Evolutionary conservation across 2,888 invertebrate genomes (phyloP), one percentile per base, ranked within the genome.

Genomic region (Lysandra bellargus): DNA sequence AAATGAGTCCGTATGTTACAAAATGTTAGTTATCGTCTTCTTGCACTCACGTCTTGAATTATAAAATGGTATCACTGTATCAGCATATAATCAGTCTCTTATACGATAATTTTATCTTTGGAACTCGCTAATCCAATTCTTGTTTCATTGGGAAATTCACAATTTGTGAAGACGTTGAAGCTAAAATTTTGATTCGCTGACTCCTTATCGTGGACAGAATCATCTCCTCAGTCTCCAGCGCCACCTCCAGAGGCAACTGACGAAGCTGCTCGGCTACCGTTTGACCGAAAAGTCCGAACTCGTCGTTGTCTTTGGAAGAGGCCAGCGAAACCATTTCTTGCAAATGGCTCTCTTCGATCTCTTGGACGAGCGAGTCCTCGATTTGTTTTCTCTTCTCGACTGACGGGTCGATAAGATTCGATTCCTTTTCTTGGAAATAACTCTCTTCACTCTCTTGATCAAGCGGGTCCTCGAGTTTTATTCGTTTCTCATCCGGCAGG

Each of bases 141-240:
- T 64, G 12, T 64, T 64, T 64, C 6, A 61, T 61, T 61, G 6
- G 23, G 6, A 61, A 61, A 7, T 23, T 61, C 9, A 30, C 23
- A 9, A 7, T 23, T 64, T 30, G 73, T 17, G 73, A 40, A 2
- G 73, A n/a, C 6, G 33, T 73, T 40, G 40, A 40, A 17, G 33
- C 23, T 9, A 73, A 6, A 17, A 37, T 17, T n/a, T 37, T 44
- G 23, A 49, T 74, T 1, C 74, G 74, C 23, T 74, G 74, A 3
- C 5, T 74, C 23, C 74, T 74, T 74, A 74, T 44, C 4, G 74
- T 49, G 12, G 74, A 74, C 12, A 74, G n/a, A 23, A 74, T 74
- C 74, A 74, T 44, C 17, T 74, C 74, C 74, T 74, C 74, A 17
- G 74, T 74, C 44, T 74, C 74, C 5, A 74, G 74, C 3, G 74